A percentile compares a stretch with the other conserved stretches of the same genome.
phyloP scores from a whole-genome alignment of 2,888 invertebrate genomes.

The Pristionchus entomophagus region DNA sequence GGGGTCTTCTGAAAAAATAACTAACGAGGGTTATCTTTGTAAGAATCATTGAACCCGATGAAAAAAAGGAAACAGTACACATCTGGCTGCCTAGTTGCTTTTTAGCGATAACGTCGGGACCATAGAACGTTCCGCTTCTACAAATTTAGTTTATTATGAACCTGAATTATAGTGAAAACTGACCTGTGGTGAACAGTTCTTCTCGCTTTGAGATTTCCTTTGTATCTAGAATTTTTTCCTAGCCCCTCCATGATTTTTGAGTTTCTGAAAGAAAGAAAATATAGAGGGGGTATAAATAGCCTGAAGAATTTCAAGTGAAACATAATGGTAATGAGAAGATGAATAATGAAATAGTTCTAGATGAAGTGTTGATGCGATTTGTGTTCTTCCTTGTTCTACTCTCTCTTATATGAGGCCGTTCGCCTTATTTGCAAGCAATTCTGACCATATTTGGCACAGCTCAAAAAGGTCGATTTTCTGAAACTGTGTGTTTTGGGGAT shows the following conservation, averaged over 20 bases:
- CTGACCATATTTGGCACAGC: too few relatives aligned
- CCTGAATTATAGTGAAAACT: background rate
- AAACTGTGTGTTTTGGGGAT: too few relatives aligned
- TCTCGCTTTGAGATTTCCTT: slow-evolving; percentile 24
- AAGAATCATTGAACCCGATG: background rate
- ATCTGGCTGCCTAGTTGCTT: slow-evolving; percentile 39
- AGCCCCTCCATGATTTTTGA: slow-evolving; percentile 24
- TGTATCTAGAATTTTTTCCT: slow-evolving; percentile 17
- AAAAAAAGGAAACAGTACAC: background rate
- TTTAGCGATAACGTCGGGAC: slow-evolving; percentile 20
- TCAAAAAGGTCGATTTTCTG: too few relatives aligned
- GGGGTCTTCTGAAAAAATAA: slow-evolving; percentile 29
- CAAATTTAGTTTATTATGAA: background rate
- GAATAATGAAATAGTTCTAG: background rate
- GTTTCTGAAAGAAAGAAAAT: background rate
- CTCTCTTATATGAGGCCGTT: too few relatives aligned
- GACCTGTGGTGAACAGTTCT: slow-evolving; percentile 28
- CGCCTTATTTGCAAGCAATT: too few relatives aligned
- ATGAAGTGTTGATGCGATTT: background rate
- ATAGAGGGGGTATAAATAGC: background rate
- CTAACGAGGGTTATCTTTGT: background rate
- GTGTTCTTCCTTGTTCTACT: background rate
- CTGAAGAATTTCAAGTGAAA: background rate
- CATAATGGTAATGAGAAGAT: background rate
- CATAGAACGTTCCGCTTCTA: background rate